phyloP scores from a whole-genome alignment of 2,888 invertebrate genomes.

The Aphrophora alni region DNA sequence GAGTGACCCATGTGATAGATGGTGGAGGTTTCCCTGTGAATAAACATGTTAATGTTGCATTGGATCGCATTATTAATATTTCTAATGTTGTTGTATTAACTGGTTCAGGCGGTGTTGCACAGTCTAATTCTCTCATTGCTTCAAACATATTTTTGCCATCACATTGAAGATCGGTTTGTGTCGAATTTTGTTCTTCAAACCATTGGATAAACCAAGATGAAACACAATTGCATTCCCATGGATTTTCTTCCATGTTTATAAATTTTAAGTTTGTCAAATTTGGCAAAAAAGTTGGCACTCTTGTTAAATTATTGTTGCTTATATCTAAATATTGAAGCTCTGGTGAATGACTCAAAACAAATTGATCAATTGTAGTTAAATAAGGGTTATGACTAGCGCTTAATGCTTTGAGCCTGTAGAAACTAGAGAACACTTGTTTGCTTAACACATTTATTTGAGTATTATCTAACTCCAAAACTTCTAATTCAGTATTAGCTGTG shows the following conservation, averaged over 20 bases:
- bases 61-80: conserved; percentile 31
- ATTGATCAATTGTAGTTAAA: conserved; percentile 54
- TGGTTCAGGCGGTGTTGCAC: conserved; percentile 28
- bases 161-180: conserved; percentile 27
- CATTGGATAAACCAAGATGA: conserved; percentile 78
- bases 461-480: conserved; percentile 67
- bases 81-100: conserved; percentile 17
- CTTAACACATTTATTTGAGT: conserved; percentile 71
- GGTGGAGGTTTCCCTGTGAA: conserved; percentile 33
- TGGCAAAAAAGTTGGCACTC: conserved; percentile 73
- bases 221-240: conserved; percentile 86
- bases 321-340: conserved; percentile 57
- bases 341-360: conserved; percentile 37
- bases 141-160: conserved; percentile 7
- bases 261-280: conserved; percentile 68
- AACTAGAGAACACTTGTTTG: conserved; percentile 70
- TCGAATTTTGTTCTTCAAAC: conserved; percentile 59
- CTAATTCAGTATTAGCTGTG: conserved; percentile 67
- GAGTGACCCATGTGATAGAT: conserved; percentile 61
- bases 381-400: conserved; percentile 67
- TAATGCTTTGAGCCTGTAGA: conserved; percentile 65
- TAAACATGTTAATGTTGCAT: conserved; percentile 28
- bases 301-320: conserved; percentile 70
- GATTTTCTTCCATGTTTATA: conserved; percentile 74
- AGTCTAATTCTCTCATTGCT: conserved; percentile 15